Evolutionary conservation across 2,888 invertebrate species (phyloP), one percentile per base, ranked within the genome.

Genomic region (Rutpela maculata): DNA sequence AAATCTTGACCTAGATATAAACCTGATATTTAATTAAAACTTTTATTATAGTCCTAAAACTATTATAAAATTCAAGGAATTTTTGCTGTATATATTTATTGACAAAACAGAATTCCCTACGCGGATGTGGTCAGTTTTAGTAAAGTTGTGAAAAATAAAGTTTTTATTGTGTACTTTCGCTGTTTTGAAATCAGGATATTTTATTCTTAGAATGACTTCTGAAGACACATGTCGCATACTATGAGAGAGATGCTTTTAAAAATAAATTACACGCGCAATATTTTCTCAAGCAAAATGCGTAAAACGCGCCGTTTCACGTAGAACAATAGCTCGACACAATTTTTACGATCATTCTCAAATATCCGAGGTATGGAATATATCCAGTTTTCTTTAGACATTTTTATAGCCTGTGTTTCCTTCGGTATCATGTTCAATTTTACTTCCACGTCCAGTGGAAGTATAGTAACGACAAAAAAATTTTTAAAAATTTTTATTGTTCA

Each of bases 81-180:
- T n/a, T n/a, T 50, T 12, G n/a, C n/a, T n/a, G 50, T 50, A n/a
- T 15, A 15, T 43, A 43, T 43, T 43, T 12, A 12, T 43, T 50
- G 50, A 50, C 6, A 50, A 50, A 50, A 50, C n/a, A 63, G 18
- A 63, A 17, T 63, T 63, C 63, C 63, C 31, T 31, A 63, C 5
- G 38, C 63, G 63, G 63, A 63, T 63, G 63, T 63, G 63, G 63
- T 63, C 31, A 35, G 17, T 38, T 60, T 26, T 60, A 60, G 11
- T n/a, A 31, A 60, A 60, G 15, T 50, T 60, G 26, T 31, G 26
- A 26, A 60, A 22, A 60, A 59, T 59, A 59, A 59, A 19, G 26
- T 60, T 26, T 22, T 22, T 19, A n/a, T 31, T 26, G 22, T n/a
- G 60, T 11, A 15, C 60, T 60, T 60, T 60, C 31, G 31, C 31